Conservation (phyloP, 2,888 invertebrate species). For the Venustoraphidia nigricollis region DNA sequence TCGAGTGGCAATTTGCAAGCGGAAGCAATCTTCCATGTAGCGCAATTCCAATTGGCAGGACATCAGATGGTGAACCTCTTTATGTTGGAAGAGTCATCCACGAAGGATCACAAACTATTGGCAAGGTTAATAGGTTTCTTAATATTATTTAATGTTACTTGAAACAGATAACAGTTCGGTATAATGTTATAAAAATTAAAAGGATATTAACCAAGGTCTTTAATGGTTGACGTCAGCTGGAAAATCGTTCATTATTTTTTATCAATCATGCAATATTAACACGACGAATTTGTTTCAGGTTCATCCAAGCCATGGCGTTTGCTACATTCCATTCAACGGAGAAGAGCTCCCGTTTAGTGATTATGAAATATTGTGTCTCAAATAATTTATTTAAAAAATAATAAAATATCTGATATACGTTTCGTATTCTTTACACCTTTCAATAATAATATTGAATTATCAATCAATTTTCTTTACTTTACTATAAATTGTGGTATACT, state of each 20-base stretch:
- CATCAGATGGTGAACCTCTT: constrained; percentile 33
- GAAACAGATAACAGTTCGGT: not conserved
- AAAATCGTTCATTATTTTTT: no score
- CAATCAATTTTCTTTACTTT: no score
- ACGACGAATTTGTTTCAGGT: constrained; percentile 14
- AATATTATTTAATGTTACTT: not conserved
- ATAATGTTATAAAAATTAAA: not conserved
- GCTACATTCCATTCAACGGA: constrained; percentile 27
- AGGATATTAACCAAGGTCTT: no score
- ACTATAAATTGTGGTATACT: no score
- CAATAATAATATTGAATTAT: no score
- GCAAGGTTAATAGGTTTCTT: constrained; percentile 28
- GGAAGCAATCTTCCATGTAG: constrained; percentile 34
- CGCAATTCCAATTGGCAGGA: constrained; percentile 36
- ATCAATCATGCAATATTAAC: no score
- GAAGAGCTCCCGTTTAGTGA: constrained; percentile 12
- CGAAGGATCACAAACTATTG: constrained; percentile 37
- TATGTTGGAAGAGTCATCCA: constrained; percentile 37
- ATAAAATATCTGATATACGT: no score
- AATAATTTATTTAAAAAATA: no score
- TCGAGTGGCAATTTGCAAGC: constrained; percentile 31
- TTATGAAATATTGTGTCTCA: constrained; percentile 10
- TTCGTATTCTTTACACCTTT: no score
- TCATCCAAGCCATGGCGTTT: constrained; percentile 24
- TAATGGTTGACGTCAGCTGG: no score